Base-by-base conservation (phyloP, 2,888 invertebrate genomes). In the Epirrita christyi region DNA sequence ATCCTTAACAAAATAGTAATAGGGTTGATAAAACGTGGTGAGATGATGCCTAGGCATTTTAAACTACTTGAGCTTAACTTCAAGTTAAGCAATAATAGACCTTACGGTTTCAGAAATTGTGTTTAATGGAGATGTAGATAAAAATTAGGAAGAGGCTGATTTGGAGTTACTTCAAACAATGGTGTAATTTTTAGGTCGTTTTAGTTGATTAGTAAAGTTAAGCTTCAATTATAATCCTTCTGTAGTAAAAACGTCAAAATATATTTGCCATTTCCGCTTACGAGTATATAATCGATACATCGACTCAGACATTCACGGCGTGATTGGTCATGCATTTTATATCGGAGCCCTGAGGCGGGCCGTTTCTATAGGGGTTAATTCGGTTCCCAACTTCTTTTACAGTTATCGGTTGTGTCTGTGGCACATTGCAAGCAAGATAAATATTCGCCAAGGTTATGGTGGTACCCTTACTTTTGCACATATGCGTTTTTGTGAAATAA, bases 271-370 rank as follows among this genome's bases (percentile, higher is more conserved):
- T 21, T 21, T 21, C 4, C 2, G 21, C 21, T 21, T 21, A 21
- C 21, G 4, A n/a, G 8, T 9, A 1, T 27, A 51, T 57, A 71
- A 74, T 76, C 75, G 66, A 76, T 76, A 71, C 15, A 67, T 67
- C 55, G 66, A 66, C 74, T 75, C 68, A 72, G 67, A 67, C 62
- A 70, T 71, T 70, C 71, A 57, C 51, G 51, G 34, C 58, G 48
- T 63, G 64, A 70, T 67, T 70, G 69, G 51, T 64, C 71, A 69
- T 78, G 73, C 67, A 78, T 78, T 75, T 76, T 78, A 67, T 74
- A 78, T 76, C 43, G 49, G 45, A 38, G 54, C 59, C 62, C 55
- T 28, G 47, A 55, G 59, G 51, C 28, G 38, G 42, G 14, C 14
- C 51, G 37, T 51, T 59, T 59, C 51, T 55, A 46, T 9, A 7